Evolutionary conservation across 2,888 invertebrate species (phyloP).

Genomic region (Phalera bucephala): DNA sequence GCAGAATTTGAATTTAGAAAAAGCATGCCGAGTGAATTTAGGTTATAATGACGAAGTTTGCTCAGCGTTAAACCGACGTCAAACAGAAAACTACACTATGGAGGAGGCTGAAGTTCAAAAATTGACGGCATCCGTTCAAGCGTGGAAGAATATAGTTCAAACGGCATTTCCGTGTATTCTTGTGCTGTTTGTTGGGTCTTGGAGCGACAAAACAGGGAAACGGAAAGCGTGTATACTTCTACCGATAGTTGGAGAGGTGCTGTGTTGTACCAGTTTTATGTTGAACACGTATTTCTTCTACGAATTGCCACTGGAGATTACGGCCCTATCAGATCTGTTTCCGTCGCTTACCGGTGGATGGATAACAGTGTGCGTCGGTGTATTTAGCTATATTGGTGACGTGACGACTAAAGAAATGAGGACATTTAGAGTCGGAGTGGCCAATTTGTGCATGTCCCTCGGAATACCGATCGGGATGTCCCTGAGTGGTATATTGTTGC

Average conservation of each 20-base stretch:
- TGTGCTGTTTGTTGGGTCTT: slow-evolving; percentile 84
- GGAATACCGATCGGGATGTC: slow-evolving; percentile 84
- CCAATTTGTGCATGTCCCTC: slow-evolving; percentile 84
- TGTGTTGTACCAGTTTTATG: slow-evolving; percentile 77
- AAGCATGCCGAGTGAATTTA: slow-evolving; percentile 92
- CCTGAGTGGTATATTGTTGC: slow-evolving; percentile 78
- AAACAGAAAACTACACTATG: slow-evolving; percentile 86
- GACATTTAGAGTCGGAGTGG: slow-evolving; percentile 84
- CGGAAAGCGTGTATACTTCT: slow-evolving; percentile 83
- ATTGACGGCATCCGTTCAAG: slow-evolving; percentile 80
- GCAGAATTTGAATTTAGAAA: slow-evolving; percentile 92
- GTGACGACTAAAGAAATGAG: slow-evolving; percentile 83
- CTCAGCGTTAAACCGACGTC: slow-evolving; percentile 87
- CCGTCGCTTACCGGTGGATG: slow-evolving; percentile 82
- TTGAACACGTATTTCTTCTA: slow-evolving; percentile 83
- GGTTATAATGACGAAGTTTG: slow-evolving; percentile 88
- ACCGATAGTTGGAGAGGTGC: slow-evolving; percentile 81
- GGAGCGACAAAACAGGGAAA: slow-evolving; percentile 84
- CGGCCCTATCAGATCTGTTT: slow-evolving; percentile 80
- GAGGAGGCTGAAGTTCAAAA: slow-evolving; percentile 86
- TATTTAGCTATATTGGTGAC: slow-evolving; percentile 85
- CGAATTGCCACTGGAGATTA: slow-evolving; percentile 82
- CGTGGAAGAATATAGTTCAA: slow-evolving; percentile 83
- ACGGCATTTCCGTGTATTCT: slow-evolving; percentile 81
- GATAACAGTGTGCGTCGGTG: slow-evolving; percentile 83